Evolutionary conservation across 2,888 invertebrate species (phyloP), one percentile per base, ranked within the genome.

Genomic region (Homarus gammarus): DNA sequence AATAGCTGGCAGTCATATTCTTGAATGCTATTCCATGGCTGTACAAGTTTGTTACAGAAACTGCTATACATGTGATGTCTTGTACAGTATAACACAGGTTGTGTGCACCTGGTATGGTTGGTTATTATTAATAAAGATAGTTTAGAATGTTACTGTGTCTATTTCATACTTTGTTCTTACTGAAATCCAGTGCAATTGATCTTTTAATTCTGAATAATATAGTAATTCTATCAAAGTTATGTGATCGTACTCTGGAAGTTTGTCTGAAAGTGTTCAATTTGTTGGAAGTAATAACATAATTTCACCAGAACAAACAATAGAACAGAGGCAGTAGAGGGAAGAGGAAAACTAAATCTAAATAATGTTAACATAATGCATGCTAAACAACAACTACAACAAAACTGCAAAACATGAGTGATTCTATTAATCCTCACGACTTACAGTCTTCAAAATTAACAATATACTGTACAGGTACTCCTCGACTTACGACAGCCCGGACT

Each of bases 51-150:
- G 75, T 56, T 85, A 77, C 77, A 85, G 61, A 49, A 61, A 73
- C 22, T 61, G 64, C 75, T 73, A 77, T 51, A 70, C 44, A 56
- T 81, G 84, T 84, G 33, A 44, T 64, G 61, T 84, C 75, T 78
- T 78, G 77, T 77, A 27, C 36, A 85, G 77, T 56, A 68, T 64
- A 73, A 77, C 40, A 77, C 77, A 85, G 75, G 78, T 85, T 85
- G 85, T 84, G 75, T 85, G 85, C 85, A 85, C 85, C 73, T 73
- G 61, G 61, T 77, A 77, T 85, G 85, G 85, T 83, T 83, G 83
- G 72, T 64, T 85, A 85, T 61, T 68, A 78, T 77, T 77, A 85
- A 85, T 85, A 77, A 85, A 84, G 31, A 85, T 78, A 77, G 85
- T 77, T 85, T 77, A 85, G 77, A 85, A 68, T 68, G 33, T 68